Evolutionary conservation across 2,113 vertebrate genomes (phyloP), one percentile per base, ranked within the genome.

Genomic region (Melanerpes aurifrons): DNA sequence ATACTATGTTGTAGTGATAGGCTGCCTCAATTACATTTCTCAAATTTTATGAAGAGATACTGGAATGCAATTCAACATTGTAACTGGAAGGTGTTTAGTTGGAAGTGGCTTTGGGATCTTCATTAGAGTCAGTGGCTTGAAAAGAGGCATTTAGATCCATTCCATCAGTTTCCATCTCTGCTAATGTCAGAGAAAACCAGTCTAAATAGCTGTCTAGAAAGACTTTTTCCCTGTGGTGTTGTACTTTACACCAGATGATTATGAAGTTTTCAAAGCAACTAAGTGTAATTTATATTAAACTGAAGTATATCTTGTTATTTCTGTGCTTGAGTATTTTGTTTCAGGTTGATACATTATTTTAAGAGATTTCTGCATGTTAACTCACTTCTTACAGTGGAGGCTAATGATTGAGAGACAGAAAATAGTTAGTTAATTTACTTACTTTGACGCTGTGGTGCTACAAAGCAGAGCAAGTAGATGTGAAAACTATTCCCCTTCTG

Each of bases 141-240:
- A 96, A 95, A 89, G 90, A 96, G 59, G 59, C 76, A 81, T 95
- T 95, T 95, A 94, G 90, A 94, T 86, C 76, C 73, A 82, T 96
- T 93, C 80, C 82, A 93, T 91, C 94, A 90, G 86, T 91, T 95
- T 91, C 79, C 79, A 74, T 95, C 68, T 92, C 79, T 86, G 85
- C 82, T 92, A 93, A 89, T 90, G 75, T 87, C 75, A 87, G 66
- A 87, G 64, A 86, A 93, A 94, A 89, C 40, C 57, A 43, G 64
- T n/a, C 78, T 95, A 92, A 93, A 92, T 87, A 87, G 68, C 89
- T 89, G 57, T 40, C 82, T 82, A 54, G 75, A 82, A 93, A 66
- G 69, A 85, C 85, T 89, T 93, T 62, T 26, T 57, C 68, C 78
- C 43, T 54, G 57, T 64, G 82, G 86, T 92, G 57, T 87, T 87